Percentiles rank a stretch among this genome's conserved stretches.
phyloP scores from a whole-genome alignment of 2,113 vertebrate genomes.

The cat (Felis catus) region DNA sequence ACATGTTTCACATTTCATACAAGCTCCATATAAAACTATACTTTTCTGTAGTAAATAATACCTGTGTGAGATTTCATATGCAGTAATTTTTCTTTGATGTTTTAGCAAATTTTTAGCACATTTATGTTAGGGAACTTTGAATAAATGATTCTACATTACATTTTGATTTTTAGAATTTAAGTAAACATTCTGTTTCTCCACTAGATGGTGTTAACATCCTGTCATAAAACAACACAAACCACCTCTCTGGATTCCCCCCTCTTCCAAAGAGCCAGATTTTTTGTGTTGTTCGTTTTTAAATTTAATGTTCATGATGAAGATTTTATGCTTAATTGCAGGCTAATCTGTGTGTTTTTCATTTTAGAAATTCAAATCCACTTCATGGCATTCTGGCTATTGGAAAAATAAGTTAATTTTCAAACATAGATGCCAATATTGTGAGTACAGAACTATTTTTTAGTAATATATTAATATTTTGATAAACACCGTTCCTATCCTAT shows the following conservation, averaged over 20 bases:
- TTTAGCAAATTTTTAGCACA: not conserved
- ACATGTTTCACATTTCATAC: not conserved
- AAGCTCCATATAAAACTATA: not conserved
- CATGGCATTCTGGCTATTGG: not conserved
- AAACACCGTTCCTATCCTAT: not conserved
- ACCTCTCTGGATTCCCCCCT: not conserved
- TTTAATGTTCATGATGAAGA: not conserved
- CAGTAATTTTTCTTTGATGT: not conserved
- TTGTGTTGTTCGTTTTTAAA: not conserved
- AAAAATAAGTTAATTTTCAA: not conserved
- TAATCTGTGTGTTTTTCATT: not conserved
- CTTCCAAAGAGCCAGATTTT: not conserved
- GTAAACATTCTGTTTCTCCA: conserved; percentile 39
- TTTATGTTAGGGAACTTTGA: not conserved
- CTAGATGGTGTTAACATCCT: conserved; percentile 74
- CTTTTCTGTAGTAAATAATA: not conserved
- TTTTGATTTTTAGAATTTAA: not conserved
- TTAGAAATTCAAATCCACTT: not conserved
- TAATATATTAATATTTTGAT: not conserved
- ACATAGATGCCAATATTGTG: not conserved
- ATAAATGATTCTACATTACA: not conserved
- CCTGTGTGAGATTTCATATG: not conserved
- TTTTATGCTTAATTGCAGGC: not conserved
- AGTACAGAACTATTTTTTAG: not conserved
- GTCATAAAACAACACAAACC: not conserved